Evolutionary conservation across 2,113 vertebrate genomes (phyloP), one percentile per base, ranked within the genome.

Genomic region (Trogon melanurus): DNA sequence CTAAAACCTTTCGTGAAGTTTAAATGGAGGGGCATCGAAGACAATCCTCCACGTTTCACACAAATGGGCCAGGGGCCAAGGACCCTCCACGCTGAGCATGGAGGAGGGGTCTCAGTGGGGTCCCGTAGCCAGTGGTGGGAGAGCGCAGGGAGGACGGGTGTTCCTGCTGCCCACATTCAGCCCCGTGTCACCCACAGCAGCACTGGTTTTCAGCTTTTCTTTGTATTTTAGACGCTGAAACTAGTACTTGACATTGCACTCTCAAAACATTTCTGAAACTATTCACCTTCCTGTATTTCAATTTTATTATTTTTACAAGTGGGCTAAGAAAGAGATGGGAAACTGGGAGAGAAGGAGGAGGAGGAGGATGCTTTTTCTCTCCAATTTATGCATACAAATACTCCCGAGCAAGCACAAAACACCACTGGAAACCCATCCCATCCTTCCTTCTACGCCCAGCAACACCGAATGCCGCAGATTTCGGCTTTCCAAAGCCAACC

Each of bases 1-100:
- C 47, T 70, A 16, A 91, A 41, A 69, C 4, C 16, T 22, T 30
- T n/a, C 8, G 3, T 12, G 75, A 80, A 9, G 26, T 48, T 87
- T 45, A 57, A 85, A 36, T 0, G 7, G 36, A 86, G 51, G 19
- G 51, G 13, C 22, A 36, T 5, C 5, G 6, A 66, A 74, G 50
- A 50, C 1, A 13, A 6, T 38, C 22, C 45, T 36, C 61, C 32
- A 13, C 2, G 1, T 61, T 72, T 69, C 73, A 65, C 2, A 2
- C 19, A 73, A 70, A 64, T 1, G 9, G 21, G 23, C 11, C 36
- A 32, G 18, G 14, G 32, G 6, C 9, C 48, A 34, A 66, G 80
- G 23, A 83, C 15, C 5, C 29, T 47, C 15, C 1, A 0, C 0
- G 0, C 16, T 17, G 38, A 54, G 67, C 10, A 23, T 48, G 6